These are phyloP conservation scores for Malachius bipustulatus DNA, from an alignment of 2,888 invertebrate species.

Conservation along the genomic window DNA sequence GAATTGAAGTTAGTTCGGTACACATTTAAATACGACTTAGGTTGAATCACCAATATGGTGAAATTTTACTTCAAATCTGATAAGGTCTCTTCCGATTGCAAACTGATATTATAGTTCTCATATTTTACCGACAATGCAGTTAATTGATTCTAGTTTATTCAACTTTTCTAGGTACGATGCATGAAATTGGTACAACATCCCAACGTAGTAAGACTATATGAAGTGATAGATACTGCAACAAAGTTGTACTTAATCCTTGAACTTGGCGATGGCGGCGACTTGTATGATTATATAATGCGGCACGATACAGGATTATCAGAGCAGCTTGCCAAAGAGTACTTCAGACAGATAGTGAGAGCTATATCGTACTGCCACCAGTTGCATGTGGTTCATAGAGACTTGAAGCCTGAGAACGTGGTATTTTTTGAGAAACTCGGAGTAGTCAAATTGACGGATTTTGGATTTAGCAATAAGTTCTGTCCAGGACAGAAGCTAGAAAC, in stretches of 20 bases:
- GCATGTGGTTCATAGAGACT: conserved; percentile 78
- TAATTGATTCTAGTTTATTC: no score
- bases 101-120: no score
- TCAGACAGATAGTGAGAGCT: conserved; percentile 92
- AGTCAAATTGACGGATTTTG: conserved; percentile 98
- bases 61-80: no score
- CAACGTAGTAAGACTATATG: conserved; percentile 94
- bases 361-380: conserved; percentile 96
- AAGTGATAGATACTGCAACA: conserved; percentile 98
- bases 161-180: conserved; percentile 69
- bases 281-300: conserved; percentile 97
- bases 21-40: no score
- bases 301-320: conserved; percentile 83
- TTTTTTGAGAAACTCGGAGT: conserved; percentile 95
- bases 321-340: conserved; percentile 79
- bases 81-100: no score
- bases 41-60: no score
- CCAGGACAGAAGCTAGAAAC: conserved; percentile 96
- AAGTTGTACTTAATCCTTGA: conserved; percentile 95
- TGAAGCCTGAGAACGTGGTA: conserved; percentile 99
- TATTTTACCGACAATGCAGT: no score
- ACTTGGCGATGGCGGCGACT: conserved; percentile 94
- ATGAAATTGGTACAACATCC: conserved; percentile 99
- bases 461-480: conserved; percentile 89
- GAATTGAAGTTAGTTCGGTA: no score